Evolutionary conservation across 2,888 invertebrate genomes (phyloP), one percentile per base, ranked within the genome.

Genomic region (Philereme transversata): DNA sequence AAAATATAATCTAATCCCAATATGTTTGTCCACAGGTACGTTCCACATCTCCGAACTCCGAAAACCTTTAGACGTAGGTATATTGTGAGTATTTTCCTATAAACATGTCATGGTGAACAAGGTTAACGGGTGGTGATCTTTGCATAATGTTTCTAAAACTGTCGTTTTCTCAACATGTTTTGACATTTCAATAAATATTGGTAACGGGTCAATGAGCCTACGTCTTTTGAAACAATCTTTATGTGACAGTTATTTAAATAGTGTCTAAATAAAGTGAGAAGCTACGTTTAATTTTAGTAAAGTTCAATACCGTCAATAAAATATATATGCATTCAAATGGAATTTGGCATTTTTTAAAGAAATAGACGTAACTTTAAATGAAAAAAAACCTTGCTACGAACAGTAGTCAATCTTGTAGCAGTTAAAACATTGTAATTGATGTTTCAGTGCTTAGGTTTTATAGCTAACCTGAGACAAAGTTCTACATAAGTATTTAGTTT

Each of bases 11-110:
- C 9, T n/a, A 51, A 57, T 5, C 7, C 9, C 46, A 48, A 49
- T 56, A 51, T 56, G 59, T 57, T 61, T 63, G 52, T 65, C 57
- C n/a, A 40, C 67, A 67, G 67, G 67, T 67, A 67, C 50, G 58
- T 51, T 34, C 7, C 9, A 33, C 33, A 33, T 33, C 4, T 9
- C 10, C 6, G 10, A 46, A 41, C 35, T 5, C 3, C 5, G 36
- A 49, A 40, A 34, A 50, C 36, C 43, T 40, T 46, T 5, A 40
- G 50, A 4, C 38, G 22, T 1, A n/a, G n/a, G n/a, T n/a, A 22
- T 22, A 22, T 52, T 54, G 59, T 62, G 52, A 66, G 66, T 64
- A 60, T 60, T 63, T 53, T 57, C 45, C 50, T 45, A 55, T 67
- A 62, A 69, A 63, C 35, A 58, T 62, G 63, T 69, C 69, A 63